Conservation (phyloP, 2,888 invertebrate species). For the Ennomos fuscantarius region DNA sequence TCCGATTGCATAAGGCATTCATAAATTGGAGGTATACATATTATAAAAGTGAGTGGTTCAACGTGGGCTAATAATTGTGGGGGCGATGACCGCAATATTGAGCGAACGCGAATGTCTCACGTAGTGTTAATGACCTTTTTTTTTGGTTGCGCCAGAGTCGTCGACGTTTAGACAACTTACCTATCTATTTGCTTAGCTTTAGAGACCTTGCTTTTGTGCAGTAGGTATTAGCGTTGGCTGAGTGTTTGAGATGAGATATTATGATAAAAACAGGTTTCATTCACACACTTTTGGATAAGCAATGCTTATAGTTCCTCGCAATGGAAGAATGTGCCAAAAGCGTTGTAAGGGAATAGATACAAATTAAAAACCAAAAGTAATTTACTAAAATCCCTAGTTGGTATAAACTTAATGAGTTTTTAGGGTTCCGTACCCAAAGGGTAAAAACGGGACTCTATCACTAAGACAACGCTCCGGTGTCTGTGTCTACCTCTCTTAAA, state of each 20-base stretch:
- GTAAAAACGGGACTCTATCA: too few relatives aligned
- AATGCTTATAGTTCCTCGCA: neutral
- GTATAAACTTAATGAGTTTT: too few relatives aligned
- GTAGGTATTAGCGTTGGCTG: neutral
- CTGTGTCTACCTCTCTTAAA: too few relatives aligned
- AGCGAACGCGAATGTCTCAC: conserved; percentile 83
- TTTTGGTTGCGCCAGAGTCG: conserved; percentile 76
- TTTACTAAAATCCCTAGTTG: too few relatives aligned
- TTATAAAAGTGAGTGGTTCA: conserved; percentile 38
- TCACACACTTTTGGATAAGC: conserved; percentile 6
- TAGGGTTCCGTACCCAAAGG: too few relatives aligned
- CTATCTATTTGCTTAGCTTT: conserved; percentile 15
- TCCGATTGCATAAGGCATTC: conserved; percentile 23
- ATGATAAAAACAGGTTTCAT: conserved; percentile 20
- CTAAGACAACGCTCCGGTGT: too few relatives aligned
- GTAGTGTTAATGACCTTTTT: conserved; percentile 83
- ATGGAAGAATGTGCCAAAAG: too few relatives aligned
- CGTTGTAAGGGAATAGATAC: too few relatives aligned
- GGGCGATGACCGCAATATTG: conserved; percentile 83
- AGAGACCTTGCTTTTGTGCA: conserved; percentile 25
- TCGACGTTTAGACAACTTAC: conserved; percentile 18
- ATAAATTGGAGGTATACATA: conserved; percentile 19
- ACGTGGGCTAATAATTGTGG: conserved; percentile 66
- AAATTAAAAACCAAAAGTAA: too few relatives aligned
- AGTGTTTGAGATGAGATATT: conserved; percentile 11